Evolutionary conservation across 2,888 invertebrate genomes (phyloP).

Genomic region (Scaptomyza polygonia): DNA sequence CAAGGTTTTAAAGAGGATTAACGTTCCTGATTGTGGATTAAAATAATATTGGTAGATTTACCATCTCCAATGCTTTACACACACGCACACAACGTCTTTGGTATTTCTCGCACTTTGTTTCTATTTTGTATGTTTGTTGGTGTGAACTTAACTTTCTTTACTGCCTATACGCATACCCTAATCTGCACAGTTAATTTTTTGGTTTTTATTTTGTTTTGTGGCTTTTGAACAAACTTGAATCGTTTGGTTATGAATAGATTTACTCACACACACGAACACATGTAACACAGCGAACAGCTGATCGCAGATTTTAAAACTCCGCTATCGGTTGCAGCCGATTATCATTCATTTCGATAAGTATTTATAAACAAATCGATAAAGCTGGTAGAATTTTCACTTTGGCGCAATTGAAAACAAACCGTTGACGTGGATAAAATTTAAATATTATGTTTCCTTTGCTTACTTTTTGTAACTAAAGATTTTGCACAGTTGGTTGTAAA

Average conservation of each 20-base stretch:
- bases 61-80: constrained; percentile 33
- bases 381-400: not conserved
- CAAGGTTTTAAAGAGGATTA: not conserved
- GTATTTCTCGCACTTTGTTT: constrained; percentile 48
- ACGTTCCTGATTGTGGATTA: constrained; percentile 7
- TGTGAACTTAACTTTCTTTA: constrained; percentile 6
- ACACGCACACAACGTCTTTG: constrained; percentile 27
- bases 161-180: constrained; percentile 2
- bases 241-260: constrained; percentile 58
- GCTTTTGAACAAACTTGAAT: constrained; percentile 10
- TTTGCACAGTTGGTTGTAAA: too few species aligned
- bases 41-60: constrained; percentile 9
- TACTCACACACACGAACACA: constrained; percentile 50
- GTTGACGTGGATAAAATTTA: too few species aligned
- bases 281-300: constrained; percentile 58
- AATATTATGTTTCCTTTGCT: too few species aligned
- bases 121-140: constrained; percentile 36
- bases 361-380: constrained; percentile 4
- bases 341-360: not conserved
- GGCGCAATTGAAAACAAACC: constrained; percentile 3
- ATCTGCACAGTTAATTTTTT: not conserved
- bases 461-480: too few species aligned
- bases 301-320: constrained; percentile 11
- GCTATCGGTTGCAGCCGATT: constrained; percentile 34
- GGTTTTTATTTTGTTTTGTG: not conserved